Evolutionary conservation across 1,140 invertebrate genomes (phyloP).

Genomic region (Lepidurus packardi): DNA sequence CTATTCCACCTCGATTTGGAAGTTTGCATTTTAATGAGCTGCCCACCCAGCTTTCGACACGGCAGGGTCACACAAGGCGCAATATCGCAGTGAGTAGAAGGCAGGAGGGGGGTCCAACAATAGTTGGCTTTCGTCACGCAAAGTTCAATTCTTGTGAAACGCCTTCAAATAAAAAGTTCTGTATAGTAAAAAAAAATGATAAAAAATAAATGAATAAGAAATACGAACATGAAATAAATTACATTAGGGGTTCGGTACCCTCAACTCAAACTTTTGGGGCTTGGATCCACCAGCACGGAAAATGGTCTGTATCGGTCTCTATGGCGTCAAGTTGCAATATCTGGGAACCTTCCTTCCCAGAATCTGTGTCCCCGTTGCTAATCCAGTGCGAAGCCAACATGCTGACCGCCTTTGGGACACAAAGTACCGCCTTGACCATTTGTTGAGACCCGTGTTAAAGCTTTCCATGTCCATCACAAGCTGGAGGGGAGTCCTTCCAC

Average conservation of each 20-base stretch:
- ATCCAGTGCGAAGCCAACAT: conserved; percentile 6
- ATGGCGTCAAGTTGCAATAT: neutral
- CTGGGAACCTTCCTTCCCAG: neutral
- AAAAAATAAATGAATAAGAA: neutral
- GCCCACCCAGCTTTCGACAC: conserved; percentile 13
- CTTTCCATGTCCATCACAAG: neutral
- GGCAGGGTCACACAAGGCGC: neutral
- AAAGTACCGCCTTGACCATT: conserved; percentile 1
- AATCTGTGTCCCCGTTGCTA: neutral
- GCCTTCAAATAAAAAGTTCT: neutral
- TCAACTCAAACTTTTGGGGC: neutral
- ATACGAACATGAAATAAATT: neutral
- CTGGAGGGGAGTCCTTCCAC: neutral
- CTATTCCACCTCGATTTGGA: conserved; percentile 13
- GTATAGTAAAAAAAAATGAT: neutral
- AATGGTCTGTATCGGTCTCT: neutral
- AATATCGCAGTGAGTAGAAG: neutral
- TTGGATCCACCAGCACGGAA: neutral
- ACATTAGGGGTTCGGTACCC: neutral
- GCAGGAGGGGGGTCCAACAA: neutral
- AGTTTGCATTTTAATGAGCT: conserved; percentile 22
- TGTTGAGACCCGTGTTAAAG: neutral
- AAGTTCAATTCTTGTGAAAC: neutral
- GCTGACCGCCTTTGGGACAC: neutral
- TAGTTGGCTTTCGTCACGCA: neutral